A percentile compares a stretch with the other conserved stretches of the same genome.
Evolutionary conservation across 2,888 invertebrate genomes (phyloP).

Genomic region (Lochmaea crataegi): DNA sequence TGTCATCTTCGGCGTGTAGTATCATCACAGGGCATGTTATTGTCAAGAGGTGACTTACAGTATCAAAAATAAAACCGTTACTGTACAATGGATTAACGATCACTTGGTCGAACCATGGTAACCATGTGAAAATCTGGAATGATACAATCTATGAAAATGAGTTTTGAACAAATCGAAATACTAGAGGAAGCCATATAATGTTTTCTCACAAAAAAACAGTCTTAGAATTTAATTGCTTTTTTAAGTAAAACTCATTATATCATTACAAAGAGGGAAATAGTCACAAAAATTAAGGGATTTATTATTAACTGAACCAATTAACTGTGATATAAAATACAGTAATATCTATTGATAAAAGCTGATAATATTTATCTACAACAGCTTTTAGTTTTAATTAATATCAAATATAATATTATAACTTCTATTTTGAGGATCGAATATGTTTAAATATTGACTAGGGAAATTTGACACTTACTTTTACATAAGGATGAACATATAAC

Average conservation of each 20-base stretch:
- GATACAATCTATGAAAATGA: background rate
- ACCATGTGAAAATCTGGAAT: conserved; percentile 75
- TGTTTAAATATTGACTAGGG: background rate
- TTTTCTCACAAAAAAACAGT: too few species aligned
- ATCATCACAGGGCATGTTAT: conserved; percentile 83
- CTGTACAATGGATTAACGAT: conserved; percentile 81
- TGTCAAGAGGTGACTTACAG: conserved; percentile 76
- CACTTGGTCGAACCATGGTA: conserved; percentile 86
- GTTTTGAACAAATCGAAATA: too few species aligned
- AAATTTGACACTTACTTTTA: conserved; percentile 49
- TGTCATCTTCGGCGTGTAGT: conserved; percentile 92
- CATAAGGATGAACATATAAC: conserved; percentile 55
- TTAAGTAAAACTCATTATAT: too few species aligned
- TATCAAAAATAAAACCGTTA: conserved; percentile 82
- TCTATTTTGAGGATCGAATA: background rate
- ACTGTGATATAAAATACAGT: background rate
- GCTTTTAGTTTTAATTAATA: background rate
- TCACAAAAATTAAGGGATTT: too few species aligned
- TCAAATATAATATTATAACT: background rate
- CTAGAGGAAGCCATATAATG: too few species aligned
- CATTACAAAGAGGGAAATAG: too few species aligned
- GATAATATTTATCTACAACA: background rate
- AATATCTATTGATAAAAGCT: background rate
- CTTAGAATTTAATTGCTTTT: too few species aligned
- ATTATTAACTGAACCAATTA: background rate